Evolutionary conservation across 2,888 invertebrate genomes (phyloP).

Genomic region (Papilio gigon): DNA sequence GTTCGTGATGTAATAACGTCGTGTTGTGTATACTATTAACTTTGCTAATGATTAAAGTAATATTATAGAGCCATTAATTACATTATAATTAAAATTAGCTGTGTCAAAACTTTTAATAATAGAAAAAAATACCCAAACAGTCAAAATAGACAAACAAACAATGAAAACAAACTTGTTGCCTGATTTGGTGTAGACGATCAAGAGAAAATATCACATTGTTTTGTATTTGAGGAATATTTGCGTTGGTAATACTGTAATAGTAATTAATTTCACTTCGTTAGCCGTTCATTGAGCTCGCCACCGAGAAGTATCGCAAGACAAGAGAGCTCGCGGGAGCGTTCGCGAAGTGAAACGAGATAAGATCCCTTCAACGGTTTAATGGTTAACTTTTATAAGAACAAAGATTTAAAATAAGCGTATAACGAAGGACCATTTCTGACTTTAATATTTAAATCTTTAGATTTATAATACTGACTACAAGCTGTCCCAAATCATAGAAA

Average conservation of each 20-base stretch:
- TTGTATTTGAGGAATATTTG: constrained; percentile 48
- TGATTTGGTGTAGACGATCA: constrained; percentile 6
- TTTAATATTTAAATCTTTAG: no score
- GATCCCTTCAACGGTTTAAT: background rate
- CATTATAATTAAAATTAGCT: no score
- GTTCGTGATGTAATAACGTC: no score
- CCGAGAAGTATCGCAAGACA: constrained; percentile 45
- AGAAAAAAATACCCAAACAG: background rate
- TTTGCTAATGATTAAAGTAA: no score
- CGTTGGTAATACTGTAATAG: constrained; percentile 52
- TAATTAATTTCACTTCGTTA: constrained; percentile 76
- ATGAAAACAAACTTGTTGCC: constrained; percentile 30
- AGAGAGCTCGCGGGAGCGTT: constrained; percentile 46
- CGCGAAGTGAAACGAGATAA: background rate
- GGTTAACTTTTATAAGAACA: background rate
- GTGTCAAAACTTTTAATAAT: no score
- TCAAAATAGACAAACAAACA: background rate
- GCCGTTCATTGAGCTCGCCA: constrained; percentile 62
- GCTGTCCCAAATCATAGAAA: no score
- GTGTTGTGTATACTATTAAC: no score
- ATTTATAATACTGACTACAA: no score
- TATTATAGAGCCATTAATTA: no score
- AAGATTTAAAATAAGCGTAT: background rate
- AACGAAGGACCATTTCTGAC: no score
- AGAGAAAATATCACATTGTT: constrained; percentile 41